These are phyloP conservation scores for Etia nguti DNA, from an alignment of 2,113 vertebrate species.

Conservation along the genomic window DNA sequence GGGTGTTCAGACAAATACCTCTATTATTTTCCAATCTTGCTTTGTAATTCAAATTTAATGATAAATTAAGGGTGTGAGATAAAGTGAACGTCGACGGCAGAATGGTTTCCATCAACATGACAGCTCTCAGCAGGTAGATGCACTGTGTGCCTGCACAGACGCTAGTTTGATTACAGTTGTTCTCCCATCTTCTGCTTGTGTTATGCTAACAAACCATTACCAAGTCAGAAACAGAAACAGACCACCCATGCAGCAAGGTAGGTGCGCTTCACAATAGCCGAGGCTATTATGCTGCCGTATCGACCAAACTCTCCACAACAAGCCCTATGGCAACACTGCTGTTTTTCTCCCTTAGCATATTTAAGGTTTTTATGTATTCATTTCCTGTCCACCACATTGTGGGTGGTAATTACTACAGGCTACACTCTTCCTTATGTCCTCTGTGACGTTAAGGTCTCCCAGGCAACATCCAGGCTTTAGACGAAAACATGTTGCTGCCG, in stretches of 20 bases:
- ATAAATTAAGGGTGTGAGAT: constrained; percentile 1
- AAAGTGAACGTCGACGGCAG: not conserved
- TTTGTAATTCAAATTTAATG: not conserved
- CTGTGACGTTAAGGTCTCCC: constrained; percentile 49
- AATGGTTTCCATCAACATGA: constrained; percentile 39
- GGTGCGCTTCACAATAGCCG: constrained; percentile 14
- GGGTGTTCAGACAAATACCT: not conserved
- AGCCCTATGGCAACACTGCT: constrained; percentile 53
- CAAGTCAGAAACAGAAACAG: constrained; percentile 24
- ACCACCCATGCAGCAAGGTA: constrained; percentile 25
- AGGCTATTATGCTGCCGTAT: constrained; percentile 8
- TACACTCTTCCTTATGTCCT: not conserved
- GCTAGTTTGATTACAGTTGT: constrained; percentile 34
- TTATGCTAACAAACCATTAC: constrained; percentile 41
- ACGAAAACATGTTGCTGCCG: constrained; percentile 29
- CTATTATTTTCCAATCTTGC: not conserved
- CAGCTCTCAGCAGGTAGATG: constrained; percentile 45
- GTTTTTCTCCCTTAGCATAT: not conserved
- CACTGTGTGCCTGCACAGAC: constrained; percentile 9
- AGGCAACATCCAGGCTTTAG: constrained; percentile 33
- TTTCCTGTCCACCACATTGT: constrained; percentile 39
- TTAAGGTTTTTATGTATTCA: constrained; percentile 13
- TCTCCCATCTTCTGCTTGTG: constrained; percentile 19
- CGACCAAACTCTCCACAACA: constrained; percentile 32
- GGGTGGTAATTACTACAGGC: constrained; percentile 46